Conservation (phyloP, 2,797 vertebrate genomes). For the Jordanella pulchra region DNA sequence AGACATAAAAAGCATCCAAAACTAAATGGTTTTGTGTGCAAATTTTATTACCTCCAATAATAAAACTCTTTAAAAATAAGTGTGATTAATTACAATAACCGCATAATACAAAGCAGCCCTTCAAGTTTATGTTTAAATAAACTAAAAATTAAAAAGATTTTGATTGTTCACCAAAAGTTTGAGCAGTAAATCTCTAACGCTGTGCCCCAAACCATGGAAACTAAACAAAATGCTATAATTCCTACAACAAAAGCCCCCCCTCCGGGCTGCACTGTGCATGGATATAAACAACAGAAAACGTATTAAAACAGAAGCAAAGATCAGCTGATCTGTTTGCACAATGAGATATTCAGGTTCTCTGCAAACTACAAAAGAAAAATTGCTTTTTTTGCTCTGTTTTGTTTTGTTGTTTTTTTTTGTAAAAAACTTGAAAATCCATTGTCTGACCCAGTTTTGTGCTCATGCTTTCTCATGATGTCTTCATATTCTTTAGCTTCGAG, state of each 20-base stretch:
- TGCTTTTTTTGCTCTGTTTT: not conserved
- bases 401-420: not conserved
- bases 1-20: not conserved
- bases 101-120: not conserved
- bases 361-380: not conserved
- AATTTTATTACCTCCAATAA: not conserved
- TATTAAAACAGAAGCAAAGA: not conserved
- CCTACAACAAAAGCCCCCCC: not conserved
- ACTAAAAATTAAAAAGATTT: not conserved
- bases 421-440: not conserved
- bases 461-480: slow-evolving; percentile 1
- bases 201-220: not conserved
- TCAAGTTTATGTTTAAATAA: not conserved
- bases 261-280: not conserved
- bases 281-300: not conserved
- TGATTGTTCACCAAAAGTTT: not conserved
- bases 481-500: not conserved
- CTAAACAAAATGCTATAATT: not conserved
- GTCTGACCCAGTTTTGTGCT: not conserved
- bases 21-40: not conserved
- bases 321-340: not conserved
- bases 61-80: not conserved
- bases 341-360: not conserved
- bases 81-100: not conserved
- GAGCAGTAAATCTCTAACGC: not conserved